Base-by-base conservation (phyloP, 2,888 invertebrate species). In the Ornithoptera alexandrae region DNA sequence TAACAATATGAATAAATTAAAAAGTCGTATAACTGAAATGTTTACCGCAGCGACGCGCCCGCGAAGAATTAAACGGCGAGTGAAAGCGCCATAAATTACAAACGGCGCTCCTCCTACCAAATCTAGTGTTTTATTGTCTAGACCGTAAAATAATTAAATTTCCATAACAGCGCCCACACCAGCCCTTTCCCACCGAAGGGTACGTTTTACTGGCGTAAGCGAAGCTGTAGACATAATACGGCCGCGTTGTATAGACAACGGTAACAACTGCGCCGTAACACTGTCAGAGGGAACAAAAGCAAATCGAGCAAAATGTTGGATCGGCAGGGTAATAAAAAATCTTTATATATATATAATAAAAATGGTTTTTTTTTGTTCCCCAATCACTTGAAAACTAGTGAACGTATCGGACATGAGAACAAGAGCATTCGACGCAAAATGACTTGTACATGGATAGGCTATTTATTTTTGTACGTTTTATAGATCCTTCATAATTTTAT, bases 131-230 rank as follows among this genome's bases (percentile, higher is more conserved):
- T 84, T 84, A 84, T 82, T 82, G 81, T 82, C 79, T 77, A 77
- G 78, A 79, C 81, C 80, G 81, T 86, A 84, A 85, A 86, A 84
- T 86, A 86, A 86, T 86, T 86, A 86, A 85, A 85, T 86, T 86
- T 84, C 84, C 85, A 84, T 86, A 86, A 81, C 81, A 79, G 74
- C 77, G 78, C 78, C 72, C 75, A 74, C 76, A 76, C 76, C 75
- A 67, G 73, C 75, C 79, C 74, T 71, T 68, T 72, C 76, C 76
- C 64, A 65, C 30, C 65, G 60, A 46, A 62, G 62, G 65, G 67
- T 68, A 74, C 60, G 68, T 68, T 73, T 72, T 73, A 72, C 70
- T 62, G 57, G 24, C 39, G 60, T 42, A 57, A 59, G 53, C 65
- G 62, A 69, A 69, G 66, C 15, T 58, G 24, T 30, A 57, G 56